Conservation (phyloP, 2,888 invertebrate genomes). For the Anodontia alba region DNA sequence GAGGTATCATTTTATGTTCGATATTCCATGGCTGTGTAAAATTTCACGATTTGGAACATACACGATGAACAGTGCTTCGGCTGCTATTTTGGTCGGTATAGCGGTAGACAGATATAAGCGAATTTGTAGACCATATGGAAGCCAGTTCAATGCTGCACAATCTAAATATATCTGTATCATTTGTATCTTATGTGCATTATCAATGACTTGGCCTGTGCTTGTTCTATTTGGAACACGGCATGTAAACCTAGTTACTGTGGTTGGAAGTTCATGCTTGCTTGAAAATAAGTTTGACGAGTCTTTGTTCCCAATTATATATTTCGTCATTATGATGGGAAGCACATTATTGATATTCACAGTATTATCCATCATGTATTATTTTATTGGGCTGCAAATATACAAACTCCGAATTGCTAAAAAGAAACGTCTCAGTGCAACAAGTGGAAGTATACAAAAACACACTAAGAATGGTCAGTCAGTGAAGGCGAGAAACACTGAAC, state of each 20-base stretch:
- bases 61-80: slow-evolving; percentile 65
- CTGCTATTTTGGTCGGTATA: slow-evolving; percentile 66
- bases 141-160: slow-evolving; percentile 59
- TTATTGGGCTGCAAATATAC: slow-evolving; percentile 55
- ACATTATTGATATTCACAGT: slow-evolving; percentile 57
- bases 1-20: slow-evolving; percentile 59
- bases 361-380: slow-evolving; percentile 58
- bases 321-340: slow-evolving; percentile 48
- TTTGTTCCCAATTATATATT: slow-evolving; percentile 55
- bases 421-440: slow-evolving; percentile 34
- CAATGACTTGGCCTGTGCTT: slow-evolving; percentile 66
- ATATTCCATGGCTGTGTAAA: slow-evolving; percentile 62
- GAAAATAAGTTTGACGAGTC: slow-evolving; percentile 53
- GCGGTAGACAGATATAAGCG: slow-evolving; percentile 69
- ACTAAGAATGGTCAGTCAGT: slow-evolving; percentile 44
- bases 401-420: slow-evolving; percentile 46
- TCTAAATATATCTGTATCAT: slow-evolving; percentile 65
- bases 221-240: slow-evolving; percentile 69
- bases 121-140: slow-evolving; percentile 68
- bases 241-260: slow-evolving; percentile 23
- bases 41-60: slow-evolving; percentile 66
- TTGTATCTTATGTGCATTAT: slow-evolving; percentile 48
- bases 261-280: slow-evolving; percentile 52
- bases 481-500: slow-evolving; percentile 29
- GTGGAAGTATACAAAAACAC: slow-evolving; percentile 31